A percentile compares a stretch with the other conserved stretches of the same genome.
phyloP scores from a whole-genome alignment of 2,888 invertebrate species.

The Escarpia spicata region DNA sequence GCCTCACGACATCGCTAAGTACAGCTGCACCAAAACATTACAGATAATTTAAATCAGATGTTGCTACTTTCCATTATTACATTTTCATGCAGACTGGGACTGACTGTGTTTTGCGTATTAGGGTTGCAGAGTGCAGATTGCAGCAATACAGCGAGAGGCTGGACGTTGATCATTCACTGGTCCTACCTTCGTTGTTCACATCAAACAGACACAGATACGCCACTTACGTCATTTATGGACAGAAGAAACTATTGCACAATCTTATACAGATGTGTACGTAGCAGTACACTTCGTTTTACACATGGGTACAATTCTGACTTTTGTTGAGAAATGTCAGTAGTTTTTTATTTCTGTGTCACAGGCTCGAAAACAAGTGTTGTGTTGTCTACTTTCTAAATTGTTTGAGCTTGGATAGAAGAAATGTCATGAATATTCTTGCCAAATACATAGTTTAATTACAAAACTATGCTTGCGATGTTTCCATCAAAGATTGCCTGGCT shows the following conservation, averaged over 20 bases:
- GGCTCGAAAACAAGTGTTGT: neutral
- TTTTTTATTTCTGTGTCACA: neutral
- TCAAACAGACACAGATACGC: conserved; percentile 45
- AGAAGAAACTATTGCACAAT: conserved; percentile 47
- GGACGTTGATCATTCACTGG: conserved; percentile 41
- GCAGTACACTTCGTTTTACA: conserved; percentile 27
- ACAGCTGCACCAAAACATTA: neutral
- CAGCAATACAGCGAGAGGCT: conserved; percentile 40
- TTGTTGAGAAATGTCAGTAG: neutral
- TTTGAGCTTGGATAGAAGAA: neutral
- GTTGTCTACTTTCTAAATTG: neutral
- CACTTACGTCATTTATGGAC: conserved; percentile 49
- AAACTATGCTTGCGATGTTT: neutral
- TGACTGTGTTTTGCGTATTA: conserved; percentile 42
- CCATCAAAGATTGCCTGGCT: neutral
- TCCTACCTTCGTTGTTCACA: conserved; percentile 26
- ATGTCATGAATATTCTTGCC: neutral
- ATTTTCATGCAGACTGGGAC: conserved; percentile 39
- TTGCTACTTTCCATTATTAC: neutral
- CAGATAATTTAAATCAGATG: neutral
- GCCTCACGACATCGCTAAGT: neutral
- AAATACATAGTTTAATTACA: neutral
- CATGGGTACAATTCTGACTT: conserved; percentile 39
- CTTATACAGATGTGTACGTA: conserved; percentile 13
- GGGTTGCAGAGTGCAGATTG: conserved; percentile 43